Evolutionary conservation across 1,140 invertebrate genomes (phyloP), one percentile per base, ranked within the genome.

Genomic region (Bombus confusus): DNA sequence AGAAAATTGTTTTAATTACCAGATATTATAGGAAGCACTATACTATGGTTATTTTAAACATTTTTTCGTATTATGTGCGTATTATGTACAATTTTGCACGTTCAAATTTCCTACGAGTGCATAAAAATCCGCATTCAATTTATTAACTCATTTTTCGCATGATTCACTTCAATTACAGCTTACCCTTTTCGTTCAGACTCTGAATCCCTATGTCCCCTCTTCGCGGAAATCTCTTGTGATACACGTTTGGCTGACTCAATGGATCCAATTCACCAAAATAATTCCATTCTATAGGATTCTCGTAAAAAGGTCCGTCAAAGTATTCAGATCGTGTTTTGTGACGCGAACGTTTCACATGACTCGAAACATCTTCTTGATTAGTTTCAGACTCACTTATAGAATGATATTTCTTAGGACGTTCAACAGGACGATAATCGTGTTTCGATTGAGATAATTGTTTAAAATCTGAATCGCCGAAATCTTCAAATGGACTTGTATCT

Each of bases 191-290:
- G 84, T 96, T 96, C 87, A 97, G 95, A 87, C 96, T 96, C 89
- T 96, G 96, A 78, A 96, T 96, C 34, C 97, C 97, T 91, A 98
- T 98, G 92, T 98, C 98, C 80, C 97, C 97, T 94, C 97, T 95
- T 78, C 96, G 92, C 43, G 92, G 86, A 0, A 83, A 22, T 73
- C 92, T 90, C 10, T 78, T 90, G 22, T 52, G 4, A 59, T 57
- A 22, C 10, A 4, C 4, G 1, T 22, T 34, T 0, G 76, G 1
- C 31, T 59, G n/a, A 31, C 34, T 43, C n/a, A 25, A 39, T 15
- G 39, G 0, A 28, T 76, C 80, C 6, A 13, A 47, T 39, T 64
- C 34, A 0, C 8, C 47, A 0, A 43, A 52, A 69, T 43, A 8
- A 13, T 66, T 57, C 0, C 12, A 31, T 3, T 31, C 41, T 34